Base-by-base conservation (phyloP, 2,797 vertebrate genomes). In the Sebastes ruberrimus region DNA sequence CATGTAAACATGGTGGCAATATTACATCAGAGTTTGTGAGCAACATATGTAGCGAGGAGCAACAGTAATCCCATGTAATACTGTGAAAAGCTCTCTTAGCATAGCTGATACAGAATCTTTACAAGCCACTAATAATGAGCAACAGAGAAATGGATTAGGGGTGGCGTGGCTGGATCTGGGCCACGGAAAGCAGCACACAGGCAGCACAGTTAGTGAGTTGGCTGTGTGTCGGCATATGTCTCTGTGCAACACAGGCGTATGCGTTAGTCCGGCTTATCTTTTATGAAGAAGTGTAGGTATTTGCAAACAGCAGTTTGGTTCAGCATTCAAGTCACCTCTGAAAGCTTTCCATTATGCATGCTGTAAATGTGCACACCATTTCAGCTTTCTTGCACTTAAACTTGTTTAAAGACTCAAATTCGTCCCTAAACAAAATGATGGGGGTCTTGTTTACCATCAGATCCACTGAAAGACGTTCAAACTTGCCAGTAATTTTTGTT, bases 11-110 rank as follows among this genome's bases (percentile, higher is more conserved):
- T 57, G 64, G 71, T 74, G 68, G 71, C 55, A 25, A 76, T 70
- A 76, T 86, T 76, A 70, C 80, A 87, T 74, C 85, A 71, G 78
- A 84, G 84, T 92, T 87, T 90, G 74, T 85, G 59, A 77, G 61
- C 64, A 76, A 86, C 90, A 91, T 89, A 88, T 91, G 88, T 84
- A 78, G 86, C 5, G 68, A 89, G 83, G 69, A 89, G 88, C 83
- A 88, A 88, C 82, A 85, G 77, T 93, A 91, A 95, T 93, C 93
- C 90, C 57, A 68, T 86, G 86, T 89, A 94, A 94, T 92, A 80
- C 92, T 86, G 80, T 75, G 81, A 80, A 93, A 93, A 93, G 88
- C 86, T 92, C 86, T 88, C 86, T 86, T 85, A 81, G 82, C 87
- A 86, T 85, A 88, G 83, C 84, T 87, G 89, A 93, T 92, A 89